Percentiles rank a stretch among this genome's conserved stretches.
Evolutionary conservation across 2,797 vertebrate genomes (phyloP).

Genomic region (Epinephelus malabaricus): DNA sequence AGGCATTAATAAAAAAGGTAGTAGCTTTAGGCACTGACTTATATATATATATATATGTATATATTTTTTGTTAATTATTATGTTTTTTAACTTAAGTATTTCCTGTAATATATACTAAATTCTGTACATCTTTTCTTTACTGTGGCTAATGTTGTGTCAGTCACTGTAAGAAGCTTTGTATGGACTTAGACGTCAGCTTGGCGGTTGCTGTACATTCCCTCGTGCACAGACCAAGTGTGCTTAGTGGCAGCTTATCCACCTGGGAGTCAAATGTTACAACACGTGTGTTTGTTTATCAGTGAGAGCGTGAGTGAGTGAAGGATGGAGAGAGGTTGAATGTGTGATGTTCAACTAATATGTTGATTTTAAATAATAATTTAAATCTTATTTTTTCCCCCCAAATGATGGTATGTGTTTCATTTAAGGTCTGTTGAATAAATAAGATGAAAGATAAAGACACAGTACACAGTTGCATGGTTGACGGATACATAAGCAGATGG

Average conservation of each 20-base stretch:
- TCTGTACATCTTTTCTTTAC: background rate
- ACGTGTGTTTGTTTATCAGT: slow-evolving; percentile 58
- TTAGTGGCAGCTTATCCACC: slow-evolving; percentile 68
- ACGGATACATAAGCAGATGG: slow-evolving; percentile 14
- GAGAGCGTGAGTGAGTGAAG: slow-evolving; percentile 6
- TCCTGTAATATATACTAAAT: background rate
- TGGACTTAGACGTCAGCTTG: slow-evolving; percentile 49
- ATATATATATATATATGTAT: background rate
- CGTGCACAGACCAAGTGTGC: slow-evolving; percentile 50
- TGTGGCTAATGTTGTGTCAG: slow-evolving; percentile 27
- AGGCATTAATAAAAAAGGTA: background rate
- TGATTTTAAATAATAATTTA: background rate
- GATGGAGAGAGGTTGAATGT: slow-evolving; percentile 11
- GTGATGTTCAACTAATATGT: background rate
- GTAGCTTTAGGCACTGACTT: background rate
- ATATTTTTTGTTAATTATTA: too few relatives aligned
- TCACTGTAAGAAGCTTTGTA: slow-evolving; percentile 70
- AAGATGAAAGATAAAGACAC: slow-evolving; percentile 22
- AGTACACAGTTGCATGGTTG: background rate
- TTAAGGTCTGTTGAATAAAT: slow-evolving; percentile 47
- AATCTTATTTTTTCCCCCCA: background rate
- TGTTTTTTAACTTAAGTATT: background rate
- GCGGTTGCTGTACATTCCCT: slow-evolving; percentile 42
- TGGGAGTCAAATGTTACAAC: slow-evolving; percentile 63
- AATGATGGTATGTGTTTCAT: slow-evolving; percentile 2